Base-by-base conservation (phyloP, 2,113 vertebrate genomes). In the Polyodon spathula region DNA sequence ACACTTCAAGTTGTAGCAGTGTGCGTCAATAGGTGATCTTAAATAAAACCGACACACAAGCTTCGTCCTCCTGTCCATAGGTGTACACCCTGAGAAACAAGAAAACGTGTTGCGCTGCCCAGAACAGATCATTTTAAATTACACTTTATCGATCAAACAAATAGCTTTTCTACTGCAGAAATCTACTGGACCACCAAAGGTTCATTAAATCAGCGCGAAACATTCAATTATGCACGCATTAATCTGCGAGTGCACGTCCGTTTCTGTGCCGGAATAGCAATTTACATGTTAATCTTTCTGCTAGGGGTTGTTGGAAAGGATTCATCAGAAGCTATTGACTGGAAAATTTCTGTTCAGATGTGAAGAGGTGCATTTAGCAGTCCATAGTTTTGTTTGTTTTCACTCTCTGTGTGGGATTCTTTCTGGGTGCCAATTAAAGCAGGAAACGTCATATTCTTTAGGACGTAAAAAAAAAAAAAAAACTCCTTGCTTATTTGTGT, bases 401-500 rank as follows among this genome's bases (percentile, higher is more conserved):
- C n/a, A 42, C 52, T 43, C 14, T 50, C 8, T 10, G 7, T 15
- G 41, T 9, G 7, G 40, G 17, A 17, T 50, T 37, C 56, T 48
- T 27, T 37, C 12, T 71, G 61, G 60, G 46, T 68, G 62, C 55
- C 58, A 54, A 58, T 50, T 68, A 73, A 71, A 65, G 39, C 59
- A 54, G 65, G 59, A 62, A 64, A 68, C 65, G 61, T 69, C 59
- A 63, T 63, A 61, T 58, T 68, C 64, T 66, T 74, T 63, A 77
- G n/a, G n/a, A n/a, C n/a, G 71, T 72, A 68, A 68, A 72, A 69
- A 69, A 64, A 67, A 61, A 60, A 61, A 59, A 44, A 40, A 64
- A 61, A 65, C 61, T 54, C 61, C 66, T 66, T 59, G 64, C 10
- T 57, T 2, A 40, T n/a, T n/a, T n/a, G n/a, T n/a, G n/a, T n/a